phyloP scores from a whole-genome alignment of 2,797 vertebrate species.

The Artibeus jamaicensis region DNA sequence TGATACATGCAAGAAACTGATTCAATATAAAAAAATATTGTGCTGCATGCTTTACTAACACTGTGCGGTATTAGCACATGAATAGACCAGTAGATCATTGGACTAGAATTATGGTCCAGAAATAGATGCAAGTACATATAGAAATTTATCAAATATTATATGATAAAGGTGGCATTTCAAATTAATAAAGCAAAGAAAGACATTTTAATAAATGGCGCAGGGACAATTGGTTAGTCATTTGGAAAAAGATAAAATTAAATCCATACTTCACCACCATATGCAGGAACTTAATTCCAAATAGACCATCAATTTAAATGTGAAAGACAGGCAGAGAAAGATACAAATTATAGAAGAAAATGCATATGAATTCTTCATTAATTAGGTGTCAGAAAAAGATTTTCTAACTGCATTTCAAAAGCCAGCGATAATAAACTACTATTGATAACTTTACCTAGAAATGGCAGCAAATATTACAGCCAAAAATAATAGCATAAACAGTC shows the following conservation, averaged over 20 bases:
- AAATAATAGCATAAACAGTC: not conserved
- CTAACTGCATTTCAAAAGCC: not conserved
- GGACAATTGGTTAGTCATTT: slow-evolving; percentile 34
- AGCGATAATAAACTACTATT: not conserved
- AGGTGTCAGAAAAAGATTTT: not conserved
- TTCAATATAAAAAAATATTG: not conserved
- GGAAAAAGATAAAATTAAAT: slow-evolving; percentile 60
- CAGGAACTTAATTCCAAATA: slow-evolving; percentile 33
- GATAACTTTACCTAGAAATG: not conserved
- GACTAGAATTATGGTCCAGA: not conserved
- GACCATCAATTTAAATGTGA: not conserved
- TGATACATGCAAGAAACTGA: not conserved
- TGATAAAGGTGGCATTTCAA: slow-evolving; percentile 38
- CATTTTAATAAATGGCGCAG: slow-evolving; percentile 37
- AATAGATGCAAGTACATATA: not conserved
- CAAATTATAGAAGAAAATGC: not conserved
- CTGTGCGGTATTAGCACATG: not conserved
- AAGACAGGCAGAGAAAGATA: not conserved
- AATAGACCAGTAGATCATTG: not conserved
- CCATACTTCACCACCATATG: slow-evolving; percentile 24
- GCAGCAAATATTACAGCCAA: not conserved
- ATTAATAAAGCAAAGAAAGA: slow-evolving; percentile 13
- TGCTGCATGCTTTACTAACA: not conserved
- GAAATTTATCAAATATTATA: not conserved
- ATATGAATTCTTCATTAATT: not conserved